Percentiles rank a stretch among this genome's conserved stretches.
phyloP scores from a whole-genome alignment of 2,888 invertebrate genomes.

The Meta bourneti region DNA sequence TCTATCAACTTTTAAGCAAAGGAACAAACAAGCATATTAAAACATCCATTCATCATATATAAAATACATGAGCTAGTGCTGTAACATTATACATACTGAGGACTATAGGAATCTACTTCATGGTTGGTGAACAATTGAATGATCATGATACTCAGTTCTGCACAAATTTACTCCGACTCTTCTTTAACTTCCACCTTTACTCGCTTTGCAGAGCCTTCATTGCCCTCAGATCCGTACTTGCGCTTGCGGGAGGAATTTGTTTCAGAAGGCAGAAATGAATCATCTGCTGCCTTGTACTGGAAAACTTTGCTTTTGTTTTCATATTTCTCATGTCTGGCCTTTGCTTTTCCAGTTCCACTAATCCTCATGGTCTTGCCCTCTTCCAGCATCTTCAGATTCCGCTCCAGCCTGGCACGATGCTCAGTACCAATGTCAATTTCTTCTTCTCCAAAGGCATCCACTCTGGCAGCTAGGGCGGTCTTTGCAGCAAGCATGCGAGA shows the following conservation, averaged over 20 bases:
- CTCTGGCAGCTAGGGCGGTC: constrained; percentile 93
- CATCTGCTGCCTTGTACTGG: constrained; percentile 89
- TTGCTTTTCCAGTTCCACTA: constrained; percentile 79
- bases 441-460: constrained; percentile 98
- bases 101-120: neutral
- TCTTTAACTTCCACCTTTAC: constrained; percentile 77
- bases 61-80: neutral
- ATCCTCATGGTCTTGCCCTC: constrained; percentile 88
- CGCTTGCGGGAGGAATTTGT: constrained; percentile 80
- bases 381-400: constrained; percentile 86
- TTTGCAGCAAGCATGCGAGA: constrained; percentile 98
- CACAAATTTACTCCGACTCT: neutral
- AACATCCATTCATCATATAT: neutral
- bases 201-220: constrained; percentile 51
- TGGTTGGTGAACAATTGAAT: neutral
- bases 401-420: constrained; percentile 93
- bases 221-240: constrained; percentile 78
- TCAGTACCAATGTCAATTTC: constrained; percentile 91
- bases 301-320: constrained; percentile 91
- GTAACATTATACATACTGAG: constrained; percentile 19
- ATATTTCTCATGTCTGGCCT: constrained; percentile 95
- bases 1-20: neutral
- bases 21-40: neutral
- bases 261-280: constrained; percentile 86
- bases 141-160: neutral